Evolutionary conservation across 2,113 vertebrate species (phyloP).

Genomic region (Colossoma macropomum): DNA sequence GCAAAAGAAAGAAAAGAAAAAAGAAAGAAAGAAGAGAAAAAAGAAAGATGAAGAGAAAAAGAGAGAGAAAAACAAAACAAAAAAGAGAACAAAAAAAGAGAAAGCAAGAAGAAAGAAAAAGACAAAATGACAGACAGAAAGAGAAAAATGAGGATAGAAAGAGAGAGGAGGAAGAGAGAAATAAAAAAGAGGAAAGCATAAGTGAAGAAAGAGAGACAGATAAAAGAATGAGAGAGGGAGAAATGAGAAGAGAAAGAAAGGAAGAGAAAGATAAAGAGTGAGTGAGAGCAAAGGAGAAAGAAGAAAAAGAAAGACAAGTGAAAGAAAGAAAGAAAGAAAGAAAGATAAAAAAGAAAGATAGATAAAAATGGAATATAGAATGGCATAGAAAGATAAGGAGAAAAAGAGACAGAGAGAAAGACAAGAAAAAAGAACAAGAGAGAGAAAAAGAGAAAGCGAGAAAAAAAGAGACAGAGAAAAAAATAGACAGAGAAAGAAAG

Average conservation of each 20-base stretch:
- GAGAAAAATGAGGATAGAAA: neutral
- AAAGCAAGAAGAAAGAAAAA: constrained; percentile 1
- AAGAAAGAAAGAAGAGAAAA: neutral
- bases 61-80: neutral
- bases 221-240: neutral
- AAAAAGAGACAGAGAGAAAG: neutral
- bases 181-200: no score
- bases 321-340: neutral
- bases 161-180: no score
- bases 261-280: neutral
- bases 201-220: neutral
- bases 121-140: neutral
- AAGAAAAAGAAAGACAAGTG: no score
- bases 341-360: no score
- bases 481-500: neutral
- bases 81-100: neutral
- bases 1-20: no score
- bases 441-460: no score
- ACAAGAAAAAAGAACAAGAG: no score
- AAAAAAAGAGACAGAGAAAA: neutral
- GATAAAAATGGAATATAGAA: neutral
- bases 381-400: neutral
- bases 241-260: neutral
- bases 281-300: no score
- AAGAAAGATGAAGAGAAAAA: constrained; percentile 2